These are phyloP conservation scores for Myotis findleyi DNA, from an alignment of 2,797 vertebrate species.

Conservation along the genomic window DNA sequence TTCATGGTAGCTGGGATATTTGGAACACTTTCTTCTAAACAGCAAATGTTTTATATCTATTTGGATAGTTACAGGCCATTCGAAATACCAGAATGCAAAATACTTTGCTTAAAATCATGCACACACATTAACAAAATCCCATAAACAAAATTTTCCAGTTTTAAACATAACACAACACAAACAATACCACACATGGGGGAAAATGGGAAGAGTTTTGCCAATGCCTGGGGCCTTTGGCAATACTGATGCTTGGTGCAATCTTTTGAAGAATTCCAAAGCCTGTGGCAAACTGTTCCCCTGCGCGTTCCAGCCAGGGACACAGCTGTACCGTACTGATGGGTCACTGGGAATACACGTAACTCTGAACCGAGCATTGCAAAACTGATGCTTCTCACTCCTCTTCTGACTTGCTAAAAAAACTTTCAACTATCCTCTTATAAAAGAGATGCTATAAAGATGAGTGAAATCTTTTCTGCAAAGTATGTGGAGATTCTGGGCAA, in stretches of 20 bases:
- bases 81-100: conserved; percentile 33
- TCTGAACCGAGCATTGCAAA: neutral
- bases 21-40: neutral
- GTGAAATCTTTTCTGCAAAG: neutral
- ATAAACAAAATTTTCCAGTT: conserved; percentile 56
- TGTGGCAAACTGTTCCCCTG: neutral
- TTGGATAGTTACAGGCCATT: conserved; percentile 36
- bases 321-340: neutral
- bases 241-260: neutral
- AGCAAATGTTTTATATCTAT: conserved; percentile 6
- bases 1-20: neutral
- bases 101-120: neutral
- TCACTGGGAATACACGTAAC: neutral
- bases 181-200: conserved; percentile 31
- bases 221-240: neutral
- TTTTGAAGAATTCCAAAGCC: conserved; percentile 41
- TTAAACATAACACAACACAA: conserved; percentile 48
- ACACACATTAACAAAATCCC: neutral
- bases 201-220: conserved; percentile 62
- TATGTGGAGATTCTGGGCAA: neutral
- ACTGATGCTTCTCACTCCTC: neutral
- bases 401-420: neutral
- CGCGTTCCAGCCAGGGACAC: neutral
- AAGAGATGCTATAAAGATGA: neutral
- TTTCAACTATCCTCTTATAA: neutral